phyloP scores from a whole-genome alignment of 2,888 invertebrate genomes.

The Phania funesta region DNA sequence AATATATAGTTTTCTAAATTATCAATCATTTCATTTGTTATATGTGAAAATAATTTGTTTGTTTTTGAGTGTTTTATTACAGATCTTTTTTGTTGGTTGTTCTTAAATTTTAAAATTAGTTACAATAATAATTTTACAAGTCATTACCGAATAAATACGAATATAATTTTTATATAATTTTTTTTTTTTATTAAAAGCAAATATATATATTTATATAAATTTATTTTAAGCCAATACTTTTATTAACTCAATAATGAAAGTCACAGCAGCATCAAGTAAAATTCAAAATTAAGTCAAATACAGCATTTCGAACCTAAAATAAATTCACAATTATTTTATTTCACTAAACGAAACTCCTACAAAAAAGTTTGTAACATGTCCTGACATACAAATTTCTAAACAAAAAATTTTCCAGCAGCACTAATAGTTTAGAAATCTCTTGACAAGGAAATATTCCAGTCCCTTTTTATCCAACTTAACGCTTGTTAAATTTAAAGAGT shows the following conservation, averaged over 20 bases:
- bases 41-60: constrained; percentile 61
- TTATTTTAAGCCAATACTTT: not conserved
- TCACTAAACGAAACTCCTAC: not conserved
- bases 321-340: constrained; percentile 20
- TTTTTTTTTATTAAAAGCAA: constrained; percentile 5
- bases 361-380: not conserved
- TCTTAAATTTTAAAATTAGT: constrained; percentile 34
- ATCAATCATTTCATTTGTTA: constrained; percentile 55
- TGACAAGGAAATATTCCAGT: constrained; percentile 4
- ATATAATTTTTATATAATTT: constrained; percentile 52
- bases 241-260: constrained; percentile 11
- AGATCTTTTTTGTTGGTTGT: constrained; percentile 49
- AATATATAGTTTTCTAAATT: constrained; percentile 30
- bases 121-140: constrained; percentile 62
- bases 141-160: constrained; percentile 61
- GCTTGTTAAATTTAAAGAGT: constrained; percentile 3
- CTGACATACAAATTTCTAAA: not conserved
- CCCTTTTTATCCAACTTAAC: constrained; percentile 2
- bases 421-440: not conserved
- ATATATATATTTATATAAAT: constrained; percentile 11
- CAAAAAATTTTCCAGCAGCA: constrained; percentile 29
- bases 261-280: constrained; percentile 56
- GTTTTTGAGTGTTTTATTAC: constrained; percentile 57
- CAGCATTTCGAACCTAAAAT: not conserved
- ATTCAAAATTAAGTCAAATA: constrained; percentile 8